Conservation (phyloP, 2,888 invertebrate species). For the Pachydiplax longipennis region DNA sequence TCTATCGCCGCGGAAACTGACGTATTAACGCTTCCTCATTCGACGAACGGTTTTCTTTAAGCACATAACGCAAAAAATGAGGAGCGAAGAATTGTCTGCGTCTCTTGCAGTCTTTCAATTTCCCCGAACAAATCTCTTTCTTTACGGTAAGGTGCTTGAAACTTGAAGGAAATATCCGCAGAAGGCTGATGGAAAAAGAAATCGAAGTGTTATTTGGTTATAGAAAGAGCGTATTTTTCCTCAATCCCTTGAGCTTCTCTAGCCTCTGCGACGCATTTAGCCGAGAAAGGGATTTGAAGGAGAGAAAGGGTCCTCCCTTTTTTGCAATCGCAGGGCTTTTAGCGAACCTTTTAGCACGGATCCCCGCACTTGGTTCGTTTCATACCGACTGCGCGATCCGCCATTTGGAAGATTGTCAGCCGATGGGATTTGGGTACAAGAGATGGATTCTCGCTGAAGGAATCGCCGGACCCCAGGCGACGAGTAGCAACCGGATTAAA, state of each 20-base stretch:
- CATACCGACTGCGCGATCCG: neutral
- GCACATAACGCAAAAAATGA: neutral
- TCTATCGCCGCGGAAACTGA: neutral
- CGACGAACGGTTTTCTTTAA: neutral
- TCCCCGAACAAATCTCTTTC: neutral
- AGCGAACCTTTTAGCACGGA: neutral
- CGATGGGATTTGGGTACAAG: neutral
- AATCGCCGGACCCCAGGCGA: neutral
- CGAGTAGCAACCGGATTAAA: neutral
- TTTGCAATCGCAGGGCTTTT: neutral
- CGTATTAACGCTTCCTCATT: neutral
- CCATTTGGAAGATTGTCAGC: neutral
- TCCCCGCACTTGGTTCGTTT: neutral
- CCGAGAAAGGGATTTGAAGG: neutral
- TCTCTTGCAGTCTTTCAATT: too few species aligned
- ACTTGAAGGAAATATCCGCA: neutral
- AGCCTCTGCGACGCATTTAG: neutral
- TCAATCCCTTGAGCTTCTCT: neutral
- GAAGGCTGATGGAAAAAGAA: neutral
- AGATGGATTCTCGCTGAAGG: neutral
- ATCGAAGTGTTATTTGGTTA: neutral
- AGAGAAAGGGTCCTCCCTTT: neutral
- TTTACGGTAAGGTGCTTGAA: neutral
- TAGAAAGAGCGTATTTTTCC: neutral
- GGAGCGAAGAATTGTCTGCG: too few species aligned